Conservation (phyloP, 2,888 invertebrate genomes). For the Xylota sylvarum region DNA sequence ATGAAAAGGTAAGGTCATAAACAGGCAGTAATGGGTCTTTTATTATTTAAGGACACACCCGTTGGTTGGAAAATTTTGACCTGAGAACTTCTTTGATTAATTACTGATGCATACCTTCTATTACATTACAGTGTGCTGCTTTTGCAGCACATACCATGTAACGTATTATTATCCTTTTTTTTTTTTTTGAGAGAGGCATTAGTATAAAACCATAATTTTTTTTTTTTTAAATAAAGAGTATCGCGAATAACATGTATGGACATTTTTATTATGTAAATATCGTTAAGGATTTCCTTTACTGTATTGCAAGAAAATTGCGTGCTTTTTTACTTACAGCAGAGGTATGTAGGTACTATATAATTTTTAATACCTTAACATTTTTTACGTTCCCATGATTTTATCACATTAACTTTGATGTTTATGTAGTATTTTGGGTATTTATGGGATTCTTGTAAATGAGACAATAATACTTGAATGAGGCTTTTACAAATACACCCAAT, state of each 20-base stretch:
- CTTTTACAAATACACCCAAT: not conserved
- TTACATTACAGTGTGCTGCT: conserved; percentile 40
- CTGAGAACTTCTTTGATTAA: conserved; percentile 60
- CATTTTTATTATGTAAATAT: conserved; percentile 60
- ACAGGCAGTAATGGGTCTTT: conserved; percentile 60
- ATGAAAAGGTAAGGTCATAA: conserved; percentile 54
- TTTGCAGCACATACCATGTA: not conserved
- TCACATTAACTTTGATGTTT: conserved; percentile 40
- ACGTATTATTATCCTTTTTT: conserved; percentile 30
- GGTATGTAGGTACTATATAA: conserved; percentile 3
- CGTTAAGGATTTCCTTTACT: conserved; percentile 46
- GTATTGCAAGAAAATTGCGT: conserved; percentile 51
- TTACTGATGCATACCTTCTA: conserved; percentile 63
- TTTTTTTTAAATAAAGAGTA: conserved; percentile 16
- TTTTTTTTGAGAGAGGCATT: conserved; percentile 1
- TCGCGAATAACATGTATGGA: not conserved
- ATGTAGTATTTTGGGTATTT: conserved; percentile 26
- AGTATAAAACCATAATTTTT: conserved; percentile 28
- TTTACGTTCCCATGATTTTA: conserved; percentile 19
- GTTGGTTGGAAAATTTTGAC: conserved; percentile 34
- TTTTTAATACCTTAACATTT: not conserved
- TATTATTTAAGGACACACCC: conserved; percentile 64
- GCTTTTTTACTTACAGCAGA: not conserved
- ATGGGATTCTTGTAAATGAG: conserved; percentile 34
- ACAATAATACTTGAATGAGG: conserved; percentile 26